These are phyloP conservation scores for Lasioglossum oenotherae DNA, from an alignment of 2,888 invertebrate species.

Conservation along the genomic window DNA sequence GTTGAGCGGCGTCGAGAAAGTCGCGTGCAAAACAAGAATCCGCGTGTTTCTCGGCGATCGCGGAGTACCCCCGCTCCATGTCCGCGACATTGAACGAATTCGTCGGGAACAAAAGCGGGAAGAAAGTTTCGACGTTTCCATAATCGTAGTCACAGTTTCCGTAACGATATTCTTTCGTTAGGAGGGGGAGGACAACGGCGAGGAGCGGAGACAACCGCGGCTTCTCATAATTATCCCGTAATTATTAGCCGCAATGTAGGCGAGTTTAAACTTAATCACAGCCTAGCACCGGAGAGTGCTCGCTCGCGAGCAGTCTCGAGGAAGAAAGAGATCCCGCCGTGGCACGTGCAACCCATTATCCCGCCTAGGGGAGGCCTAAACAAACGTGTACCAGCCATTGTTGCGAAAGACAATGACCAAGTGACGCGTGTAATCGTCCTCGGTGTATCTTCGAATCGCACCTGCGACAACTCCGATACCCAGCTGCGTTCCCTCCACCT, in stretches of 20 bases:
- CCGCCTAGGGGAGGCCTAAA: constrained; percentile 16
- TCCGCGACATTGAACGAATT: not conserved
- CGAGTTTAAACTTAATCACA: constrained; percentile 65
- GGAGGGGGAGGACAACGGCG: constrained; percentile 6
- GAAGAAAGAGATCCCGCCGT: constrained; percentile 47
- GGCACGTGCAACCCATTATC: constrained; percentile 61
- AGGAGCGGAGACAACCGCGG: constrained; percentile 6
- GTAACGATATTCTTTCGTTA: constrained; percentile 50
- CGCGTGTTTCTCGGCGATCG: not conserved
- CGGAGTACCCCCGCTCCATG: not conserved
- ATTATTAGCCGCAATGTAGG: constrained; percentile 61
- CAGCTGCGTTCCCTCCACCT: not conserved
- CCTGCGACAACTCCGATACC: constrained; percentile 23
- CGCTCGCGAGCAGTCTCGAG: constrained; percentile 16
- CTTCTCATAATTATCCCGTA: constrained; percentile 63
- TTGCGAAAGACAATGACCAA: constrained; percentile 63
- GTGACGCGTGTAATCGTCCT: constrained; percentile 62
- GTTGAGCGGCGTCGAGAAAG: constrained; percentile 5
- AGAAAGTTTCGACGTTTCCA: constrained; percentile 22
- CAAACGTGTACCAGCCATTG: constrained; percentile 56
- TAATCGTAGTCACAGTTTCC: constrained; percentile 42
- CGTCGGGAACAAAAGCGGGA: not conserved
- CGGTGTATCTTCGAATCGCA: constrained; percentile 38
- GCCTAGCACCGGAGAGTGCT: constrained; percentile 26
- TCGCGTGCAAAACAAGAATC: not conserved